Base-by-base conservation (phyloP, 2,888 invertebrate genomes). In the Sericinus montela region DNA sequence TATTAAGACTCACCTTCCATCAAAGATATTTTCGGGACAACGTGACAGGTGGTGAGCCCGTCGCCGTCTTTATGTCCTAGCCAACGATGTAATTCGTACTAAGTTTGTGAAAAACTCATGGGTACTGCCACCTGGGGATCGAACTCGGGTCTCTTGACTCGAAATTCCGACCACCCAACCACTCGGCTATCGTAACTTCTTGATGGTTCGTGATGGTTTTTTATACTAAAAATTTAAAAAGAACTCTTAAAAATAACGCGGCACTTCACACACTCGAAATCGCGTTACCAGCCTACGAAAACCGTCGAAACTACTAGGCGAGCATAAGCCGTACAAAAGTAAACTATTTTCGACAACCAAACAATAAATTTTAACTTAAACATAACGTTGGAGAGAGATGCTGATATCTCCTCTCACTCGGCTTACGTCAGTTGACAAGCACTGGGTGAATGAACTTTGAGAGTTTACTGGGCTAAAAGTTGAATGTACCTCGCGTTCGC, bases 401-500 rank as follows among this genome's bases (percentile, higher is more conserved):
- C 62, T 56, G 62, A 72, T 80, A 83, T 78, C 72, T 69, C 62
- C 44, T 84, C 84, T 76, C 81, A 51, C 67, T 86, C 80, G 59
- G 65, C 78, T 75, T 81, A 84, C 86, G 87, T 86, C 85, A 86
- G 83, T 85, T 87, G 87, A 88, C 88, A 87, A 87, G 85, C 82
- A 88, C 72, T 89, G 87, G 89, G 89, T 89, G 89, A 89, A 88
- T 75, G 89, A 88, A 87, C 89, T 83, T 74, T 58, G 75, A 72
- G 87, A 89, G 89, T 89, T 89, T 89, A 89, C 88, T 89, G 81
- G 89, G 89, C 88, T 89, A 89, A 89, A 89, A 89, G 89, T 88
- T 89, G 88, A 89, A 88, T 77, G 89, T 85, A 87, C 87, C 83
- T 80, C 82, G 19, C 84, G 85, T 86, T 86, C 87, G 88, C 88